These are phyloP conservation scores for Drosophila quadrilineata DNA, from an alignment of 1,140 invertebrate genomes.

Conservation along the genomic window DNA sequence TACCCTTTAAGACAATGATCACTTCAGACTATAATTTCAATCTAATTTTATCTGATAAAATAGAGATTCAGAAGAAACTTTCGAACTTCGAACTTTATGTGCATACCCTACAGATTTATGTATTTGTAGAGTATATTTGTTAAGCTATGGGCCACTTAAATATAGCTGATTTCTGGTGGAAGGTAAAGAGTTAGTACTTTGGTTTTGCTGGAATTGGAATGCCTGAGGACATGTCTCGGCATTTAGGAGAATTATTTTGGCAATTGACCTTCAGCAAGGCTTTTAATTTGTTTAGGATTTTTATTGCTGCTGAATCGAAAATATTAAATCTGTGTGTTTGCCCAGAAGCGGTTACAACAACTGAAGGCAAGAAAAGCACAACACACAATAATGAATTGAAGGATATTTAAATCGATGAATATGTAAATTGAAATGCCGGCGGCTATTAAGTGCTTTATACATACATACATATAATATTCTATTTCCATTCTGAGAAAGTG, in stretches of 20 bases:
- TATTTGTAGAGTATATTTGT: conserved; percentile 17
- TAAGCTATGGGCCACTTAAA: conserved; percentile 21
- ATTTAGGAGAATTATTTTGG: conserved; percentile 32
- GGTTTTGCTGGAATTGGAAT: conserved; percentile 18
- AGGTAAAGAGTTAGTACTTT: conserved; percentile 7
- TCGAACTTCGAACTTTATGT: no score
- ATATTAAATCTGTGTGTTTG: conserved; percentile 4
- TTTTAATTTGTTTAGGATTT: conserved; percentile 22
- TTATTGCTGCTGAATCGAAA: neutral
- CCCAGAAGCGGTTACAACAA: neutral
- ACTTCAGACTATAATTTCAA: no score
- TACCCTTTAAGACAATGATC: no score
- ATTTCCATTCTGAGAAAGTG: neutral
- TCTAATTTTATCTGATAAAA: no score
- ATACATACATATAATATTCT: neutral
- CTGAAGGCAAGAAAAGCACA: conserved; percentile 11
- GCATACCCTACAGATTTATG: no score
- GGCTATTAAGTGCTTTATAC: conserved; percentile 37
- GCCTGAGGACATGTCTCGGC: conserved; percentile 14
- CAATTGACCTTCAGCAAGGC: conserved; percentile 36
- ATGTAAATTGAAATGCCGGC: conserved; percentile 42
- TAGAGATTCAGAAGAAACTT: no score
- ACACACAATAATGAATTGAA: no score
- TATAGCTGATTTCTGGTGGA: no score
- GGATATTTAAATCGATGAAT: conserved; percentile 33